Percentiles rank a stretch among this genome's conserved stretches.
phyloP scores from a whole-genome alignment of 2,797 vertebrate species.

The Lepilemur ruficaudatus region DNA sequence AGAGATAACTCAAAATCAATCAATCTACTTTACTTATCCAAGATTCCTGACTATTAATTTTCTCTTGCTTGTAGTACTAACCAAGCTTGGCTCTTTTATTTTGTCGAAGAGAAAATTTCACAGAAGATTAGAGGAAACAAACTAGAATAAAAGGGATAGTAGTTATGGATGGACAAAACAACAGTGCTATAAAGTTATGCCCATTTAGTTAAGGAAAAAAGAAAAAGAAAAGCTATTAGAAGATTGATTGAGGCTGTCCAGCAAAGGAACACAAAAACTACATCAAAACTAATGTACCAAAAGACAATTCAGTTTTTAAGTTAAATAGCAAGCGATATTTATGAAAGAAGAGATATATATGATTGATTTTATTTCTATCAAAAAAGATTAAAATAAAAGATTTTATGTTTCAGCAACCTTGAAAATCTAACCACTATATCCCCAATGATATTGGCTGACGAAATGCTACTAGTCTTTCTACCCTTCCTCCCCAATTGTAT shows the following conservation, averaged over 20 bases:
- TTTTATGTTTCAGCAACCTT: background rate
- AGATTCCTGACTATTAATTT: background rate
- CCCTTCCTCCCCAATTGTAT: background rate
- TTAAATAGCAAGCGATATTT: slow-evolving; percentile 27
- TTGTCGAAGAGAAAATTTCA: background rate
- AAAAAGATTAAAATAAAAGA: slow-evolving; percentile 24
- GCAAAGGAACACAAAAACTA: slow-evolving; percentile 29
- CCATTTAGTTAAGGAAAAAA: background rate
- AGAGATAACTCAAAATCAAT: background rate
- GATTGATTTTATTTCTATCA: slow-evolving; percentile 2
- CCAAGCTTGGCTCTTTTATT: slow-evolving; percentile 18
- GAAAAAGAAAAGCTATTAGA: background rate
- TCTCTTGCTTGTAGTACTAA: slow-evolving; percentile 7
- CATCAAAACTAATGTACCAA: background rate
- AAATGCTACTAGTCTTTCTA: slow-evolving; percentile 32
- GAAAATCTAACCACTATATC: background rate
- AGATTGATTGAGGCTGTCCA: background rate
- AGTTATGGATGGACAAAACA: background rate
- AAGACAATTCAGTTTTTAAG: background rate
- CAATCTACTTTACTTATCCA: background rate
- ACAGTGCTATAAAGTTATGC: background rate
- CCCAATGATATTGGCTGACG: background rate
- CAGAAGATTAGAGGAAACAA: background rate
- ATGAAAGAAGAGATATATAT: background rate
- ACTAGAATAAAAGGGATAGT: background rate